Evolutionary conservation across 1,140 invertebrate genomes (phyloP), one percentile per base, ranked within the genome.

Genomic region (Uloborus diversus): DNA sequence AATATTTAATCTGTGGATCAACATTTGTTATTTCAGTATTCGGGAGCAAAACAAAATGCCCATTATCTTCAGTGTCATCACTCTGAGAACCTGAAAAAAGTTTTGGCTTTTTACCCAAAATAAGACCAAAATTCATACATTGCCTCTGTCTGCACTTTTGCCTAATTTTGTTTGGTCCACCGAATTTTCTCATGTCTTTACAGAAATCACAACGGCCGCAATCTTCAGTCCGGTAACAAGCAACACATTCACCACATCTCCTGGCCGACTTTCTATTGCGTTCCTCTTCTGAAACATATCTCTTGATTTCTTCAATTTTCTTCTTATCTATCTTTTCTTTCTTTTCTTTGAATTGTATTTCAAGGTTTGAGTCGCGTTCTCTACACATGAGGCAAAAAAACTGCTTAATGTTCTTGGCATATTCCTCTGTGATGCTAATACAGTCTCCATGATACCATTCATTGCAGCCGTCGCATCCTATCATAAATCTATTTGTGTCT

Each of bases 361-460:
- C 89, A 13, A 97, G 86, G 11, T 89, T 91, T 0, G 94, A 91
- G 88, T 97, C 94, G 85, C 94, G 93, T 83, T 93, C 92, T 84
- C 85, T 81, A 83, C 89, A 89, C 42, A 84, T 70, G 13, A 86
- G 79, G 88, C 97, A 99, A 86, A 94, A 98, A 84, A 96, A 99
- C 83, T 95, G 93, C 85, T 95, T 94, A 65, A 99, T 98, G 79
- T 93, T 91, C 85, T 96, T 96, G 0, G 97, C 94, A 86, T 98
- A 94, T 82, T 93, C 91, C 85, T 97, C 93, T 11, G 94, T 96
- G 76, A 99, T 95, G 82, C 94, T 94, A 84, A 99, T 97, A 86
- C 97, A 99, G 84, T 98, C 95, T 11, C 96, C 96, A 87, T 99
- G 97, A 85, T 97, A 99, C 97, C 97, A 99, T 88, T 98, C 96